These are phyloP conservation scores for Drosophila lini DNA, from an alignment of 1,140 invertebrate species.

Conservation along the genomic window DNA sequence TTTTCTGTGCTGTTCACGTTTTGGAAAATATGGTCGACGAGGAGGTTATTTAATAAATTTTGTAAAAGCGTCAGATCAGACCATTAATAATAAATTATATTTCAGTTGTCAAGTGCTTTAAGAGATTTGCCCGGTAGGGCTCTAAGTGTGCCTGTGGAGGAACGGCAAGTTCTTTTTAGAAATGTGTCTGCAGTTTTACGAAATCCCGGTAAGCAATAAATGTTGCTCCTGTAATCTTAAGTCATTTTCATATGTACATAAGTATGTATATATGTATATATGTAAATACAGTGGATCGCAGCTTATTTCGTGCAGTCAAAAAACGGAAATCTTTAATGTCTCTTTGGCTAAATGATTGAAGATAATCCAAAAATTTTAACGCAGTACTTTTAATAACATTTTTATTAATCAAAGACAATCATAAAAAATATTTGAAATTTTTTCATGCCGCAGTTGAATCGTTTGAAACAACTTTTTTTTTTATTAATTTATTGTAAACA, in stretches of 20 bases:
- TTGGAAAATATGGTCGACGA: conserved; percentile 8
- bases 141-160: background rate
- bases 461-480: too few species aligned
- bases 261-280: too few species aligned
- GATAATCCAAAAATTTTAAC: too few species aligned
- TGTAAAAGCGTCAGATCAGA: background rate
- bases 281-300: too few species aligned
- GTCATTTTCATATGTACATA: background rate
- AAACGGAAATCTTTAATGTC: too few species aligned
- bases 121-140: conserved; percentile 4
- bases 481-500: too few species aligned
- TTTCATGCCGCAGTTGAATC: too few species aligned
- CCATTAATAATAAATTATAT: background rate
- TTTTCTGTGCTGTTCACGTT: background rate
- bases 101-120: conserved; percentile 8
- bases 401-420: too few species aligned
- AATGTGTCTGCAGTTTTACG: conserved; percentile 9
- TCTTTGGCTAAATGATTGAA: too few species aligned
- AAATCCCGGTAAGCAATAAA: conserved; percentile 9
- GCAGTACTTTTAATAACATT: too few species aligned
- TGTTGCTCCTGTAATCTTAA: background rate
- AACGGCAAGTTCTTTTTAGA: conserved; percentile 5
- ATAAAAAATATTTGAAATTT: too few species aligned
- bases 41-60: conserved; percentile 6
- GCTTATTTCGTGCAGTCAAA: too few species aligned